A percentile compares a stretch with the other conserved stretches of the same genome.
Evolutionary conservation across 2,797 vertebrate species (phyloP).

Genomic region (Clangula hyemalis): DNA sequence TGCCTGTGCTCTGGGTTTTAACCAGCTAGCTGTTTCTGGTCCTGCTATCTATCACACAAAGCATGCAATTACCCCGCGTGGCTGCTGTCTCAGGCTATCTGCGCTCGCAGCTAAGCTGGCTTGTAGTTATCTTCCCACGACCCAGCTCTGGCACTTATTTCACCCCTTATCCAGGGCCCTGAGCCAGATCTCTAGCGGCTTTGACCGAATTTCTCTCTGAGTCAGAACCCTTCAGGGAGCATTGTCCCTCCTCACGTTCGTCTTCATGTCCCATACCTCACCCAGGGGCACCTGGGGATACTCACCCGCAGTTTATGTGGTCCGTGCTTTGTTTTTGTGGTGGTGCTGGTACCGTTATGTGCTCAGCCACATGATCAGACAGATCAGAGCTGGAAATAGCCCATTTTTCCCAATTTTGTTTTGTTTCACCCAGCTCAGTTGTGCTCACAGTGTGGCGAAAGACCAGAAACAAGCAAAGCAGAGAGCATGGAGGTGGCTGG

Average conservation of each 20-base stretch:
- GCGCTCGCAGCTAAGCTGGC: constrained; percentile 40
- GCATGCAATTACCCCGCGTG: neutral
- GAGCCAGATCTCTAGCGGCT: neutral
- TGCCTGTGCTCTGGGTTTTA: neutral
- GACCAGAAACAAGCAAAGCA: neutral
- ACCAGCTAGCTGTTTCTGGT: constrained; percentile 14
- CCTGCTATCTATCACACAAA: constrained; percentile 31
- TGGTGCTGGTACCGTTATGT: neutral
- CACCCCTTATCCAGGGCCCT: neutral
- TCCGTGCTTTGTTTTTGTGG: neutral
- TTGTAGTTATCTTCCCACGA: constrained; percentile 51
- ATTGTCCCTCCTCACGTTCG: neutral
- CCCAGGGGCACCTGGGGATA: neutral
- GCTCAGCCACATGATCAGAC: neutral
- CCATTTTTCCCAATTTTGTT: neutral
- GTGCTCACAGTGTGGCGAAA: neutral
- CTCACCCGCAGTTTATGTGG: neutral
- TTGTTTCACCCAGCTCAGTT: neutral
- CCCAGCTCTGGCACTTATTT: constrained; percentile 35
- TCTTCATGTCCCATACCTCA: neutral
- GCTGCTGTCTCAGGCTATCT: constrained; percentile 46
- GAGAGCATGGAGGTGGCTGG: neutral
- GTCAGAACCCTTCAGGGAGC: neutral
- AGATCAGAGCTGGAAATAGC: neutral
- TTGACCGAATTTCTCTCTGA: constrained; percentile 6